Evolutionary conservation across 2,797 vertebrate genomes (phyloP).

Genomic region (Phoxinus dragarum): DNA sequence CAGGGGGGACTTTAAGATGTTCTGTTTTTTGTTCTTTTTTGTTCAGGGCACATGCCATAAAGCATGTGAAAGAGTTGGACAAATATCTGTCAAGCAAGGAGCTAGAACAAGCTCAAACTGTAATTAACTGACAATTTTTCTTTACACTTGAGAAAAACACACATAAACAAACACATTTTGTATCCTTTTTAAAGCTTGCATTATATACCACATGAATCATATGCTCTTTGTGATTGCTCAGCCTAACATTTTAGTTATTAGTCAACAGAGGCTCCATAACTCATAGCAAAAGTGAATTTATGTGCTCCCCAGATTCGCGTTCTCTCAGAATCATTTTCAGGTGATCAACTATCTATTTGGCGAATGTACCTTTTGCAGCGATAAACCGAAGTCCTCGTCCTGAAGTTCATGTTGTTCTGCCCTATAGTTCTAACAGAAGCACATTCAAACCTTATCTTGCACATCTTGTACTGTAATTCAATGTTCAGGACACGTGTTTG

Average conservation of each 20-base stretch:
- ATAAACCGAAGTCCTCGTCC: background rate
- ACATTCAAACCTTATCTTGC: constrained; percentile 1
- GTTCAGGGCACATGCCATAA: background rate
- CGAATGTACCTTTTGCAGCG: background rate
- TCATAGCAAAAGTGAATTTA: constrained; percentile 20
- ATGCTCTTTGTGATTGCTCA: background rate
- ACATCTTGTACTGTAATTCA: background rate
- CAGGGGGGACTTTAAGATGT: too few relatives aligned
- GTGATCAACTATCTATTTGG: background rate
- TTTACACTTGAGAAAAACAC: background rate
- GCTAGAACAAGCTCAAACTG: background rate
- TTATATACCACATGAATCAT: constrained; percentile 12
- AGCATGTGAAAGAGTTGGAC: background rate
- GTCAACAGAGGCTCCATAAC: constrained; percentile 28
- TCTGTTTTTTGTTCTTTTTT: too few relatives aligned
- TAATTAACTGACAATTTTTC: constrained; percentile 2
- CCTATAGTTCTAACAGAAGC: background rate
- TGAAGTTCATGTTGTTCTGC: background rate
- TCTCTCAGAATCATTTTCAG: constrained; percentile 15
- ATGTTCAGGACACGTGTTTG: constrained; percentile 11
- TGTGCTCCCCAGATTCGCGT: constrained; percentile 17
- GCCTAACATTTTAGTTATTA: constrained; percentile 31
- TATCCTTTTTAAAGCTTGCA: constrained; percentile 22
- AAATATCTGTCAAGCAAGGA: background rate
- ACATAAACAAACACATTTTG: constrained; percentile 3